Conservation (phyloP, 2,113 vertebrate species). For the Dascyllus trimaculatus region DNA sequence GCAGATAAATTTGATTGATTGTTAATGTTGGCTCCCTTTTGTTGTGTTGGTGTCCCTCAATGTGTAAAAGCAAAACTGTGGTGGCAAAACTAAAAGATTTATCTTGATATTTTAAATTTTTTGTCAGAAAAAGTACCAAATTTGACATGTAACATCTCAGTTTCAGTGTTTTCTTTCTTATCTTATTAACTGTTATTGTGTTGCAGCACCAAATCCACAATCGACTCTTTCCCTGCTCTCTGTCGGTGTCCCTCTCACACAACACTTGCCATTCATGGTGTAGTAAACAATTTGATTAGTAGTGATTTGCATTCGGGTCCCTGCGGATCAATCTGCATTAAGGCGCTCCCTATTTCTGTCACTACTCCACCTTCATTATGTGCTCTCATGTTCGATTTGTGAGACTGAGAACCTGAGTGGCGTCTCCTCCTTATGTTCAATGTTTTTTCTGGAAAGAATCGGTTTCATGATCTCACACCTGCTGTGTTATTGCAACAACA, state of each 20-base stretch:
- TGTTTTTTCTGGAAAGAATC: conserved; percentile 17
- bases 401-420: conserved; percentile 36
- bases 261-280: conserved; percentile 46
- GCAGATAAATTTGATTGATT: no score
- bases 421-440: neutral
- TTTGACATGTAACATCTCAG: neutral
- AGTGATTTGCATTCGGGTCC: conserved; percentile 63
- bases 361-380: conserved; percentile 56
- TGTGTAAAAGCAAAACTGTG: no score
- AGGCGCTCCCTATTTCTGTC: conserved; percentile 51
- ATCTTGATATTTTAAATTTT: neutral
- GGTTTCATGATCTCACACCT: neutral
- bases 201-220: conserved; percentile 9
- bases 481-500: conserved; percentile 4
- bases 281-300: conserved; percentile 74
- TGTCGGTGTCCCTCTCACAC: conserved; percentile 21
- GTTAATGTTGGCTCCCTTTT: no score
- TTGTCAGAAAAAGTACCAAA: neutral
- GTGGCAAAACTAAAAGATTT: no score
- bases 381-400: conserved; percentile 53
- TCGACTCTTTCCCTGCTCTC: conserved; percentile 9
- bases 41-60: no score
- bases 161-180: neutral
- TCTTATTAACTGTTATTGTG: conserved; percentile 9
- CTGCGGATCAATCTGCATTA: conserved; percentile 66